A percentile compares a stretch with the other conserved stretches of the same genome.
phyloP scores from a whole-genome alignment of 2,113 vertebrate species.

The Pteronura brasiliensis region DNA sequence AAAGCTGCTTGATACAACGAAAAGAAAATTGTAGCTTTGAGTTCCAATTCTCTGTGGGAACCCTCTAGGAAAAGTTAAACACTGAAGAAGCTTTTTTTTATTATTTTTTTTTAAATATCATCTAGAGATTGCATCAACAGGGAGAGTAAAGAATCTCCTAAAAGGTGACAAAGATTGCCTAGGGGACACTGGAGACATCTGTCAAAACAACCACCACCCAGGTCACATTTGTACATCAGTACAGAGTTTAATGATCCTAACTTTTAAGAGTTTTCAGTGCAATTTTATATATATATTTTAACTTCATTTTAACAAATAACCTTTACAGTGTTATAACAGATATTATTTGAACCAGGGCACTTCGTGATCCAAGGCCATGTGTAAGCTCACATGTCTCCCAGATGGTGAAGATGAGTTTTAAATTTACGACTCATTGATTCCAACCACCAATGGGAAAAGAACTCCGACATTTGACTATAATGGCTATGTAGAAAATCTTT shows the following conservation, averaged over 20 bases:
- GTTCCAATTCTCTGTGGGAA: background rate
- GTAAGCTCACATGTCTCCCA: background rate
- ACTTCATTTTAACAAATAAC: background rate
- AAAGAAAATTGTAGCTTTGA: background rate
- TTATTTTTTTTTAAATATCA: background rate
- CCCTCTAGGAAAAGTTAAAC: background rate
- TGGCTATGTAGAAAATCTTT: background rate
- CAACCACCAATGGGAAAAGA: background rate
- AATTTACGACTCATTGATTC: background rate
- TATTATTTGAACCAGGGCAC: background rate
- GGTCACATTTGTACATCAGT: background rate
- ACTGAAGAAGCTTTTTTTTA: background rate
- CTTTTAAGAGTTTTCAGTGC: background rate
- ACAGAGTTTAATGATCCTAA: background rate
- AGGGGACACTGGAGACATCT: background rate
- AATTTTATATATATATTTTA: background rate
- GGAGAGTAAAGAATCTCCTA: background rate
- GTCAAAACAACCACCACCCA: background rate
- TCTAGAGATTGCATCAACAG: background rate
- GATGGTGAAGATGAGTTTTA: background rate
- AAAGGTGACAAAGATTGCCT: background rate
- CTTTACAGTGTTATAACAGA: background rate
- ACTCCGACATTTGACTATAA: background rate
- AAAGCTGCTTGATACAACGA: background rate
- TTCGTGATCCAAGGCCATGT: background rate